Evolutionary conservation across 2,113 vertebrate genomes (phyloP), one percentile per base, ranked within the genome.

Genomic region (Salvelinus fontinalis): DNA sequence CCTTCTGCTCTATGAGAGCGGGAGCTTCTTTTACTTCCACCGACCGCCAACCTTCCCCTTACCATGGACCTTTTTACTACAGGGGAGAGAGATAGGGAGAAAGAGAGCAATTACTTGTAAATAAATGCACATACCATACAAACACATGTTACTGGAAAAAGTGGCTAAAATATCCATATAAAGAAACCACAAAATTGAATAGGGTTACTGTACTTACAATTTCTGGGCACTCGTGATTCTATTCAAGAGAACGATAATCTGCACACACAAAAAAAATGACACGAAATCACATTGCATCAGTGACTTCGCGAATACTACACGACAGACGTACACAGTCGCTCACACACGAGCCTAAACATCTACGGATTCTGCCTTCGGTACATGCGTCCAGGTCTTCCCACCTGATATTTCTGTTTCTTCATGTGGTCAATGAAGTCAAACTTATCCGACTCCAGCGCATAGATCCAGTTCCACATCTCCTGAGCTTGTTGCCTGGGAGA

Each of bases 381-480:
- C 65, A 67, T 24, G 18, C 27, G 3, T 24, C 18, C 66, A 9
- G 2, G 16, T 12, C 12, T n/a, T 13, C 57, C 1, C 79, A 95
- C 96, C 94, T 97, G 95, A 0, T 97, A 97, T 86, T 94, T 96
- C 92, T 97, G 96, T 72, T 91, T 90, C 77, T 95, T 95, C 92
- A 96, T 88, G 75, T 95, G 90, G 79, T 95, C 95, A 81, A 95
- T 95, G 65, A 90, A 90, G 82, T 97, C 96, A 77, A 96, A 97
- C 86, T 97, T 97, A 83, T 97, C 96, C 0, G 96, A 97, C 86
- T 97, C 96, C 82, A 97, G 91, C 70, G 97, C 88, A 81, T 96
- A 91, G 89, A 97, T 96, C 89, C 94, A 94, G 79, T 96, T 89
- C 68, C 94, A 95, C 89, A 97, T 88, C 67, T 97, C 95, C 75